Evolutionary conservation across 1,140 invertebrate genomes (phyloP).

Genomic region (Augochlora pura): DNA sequence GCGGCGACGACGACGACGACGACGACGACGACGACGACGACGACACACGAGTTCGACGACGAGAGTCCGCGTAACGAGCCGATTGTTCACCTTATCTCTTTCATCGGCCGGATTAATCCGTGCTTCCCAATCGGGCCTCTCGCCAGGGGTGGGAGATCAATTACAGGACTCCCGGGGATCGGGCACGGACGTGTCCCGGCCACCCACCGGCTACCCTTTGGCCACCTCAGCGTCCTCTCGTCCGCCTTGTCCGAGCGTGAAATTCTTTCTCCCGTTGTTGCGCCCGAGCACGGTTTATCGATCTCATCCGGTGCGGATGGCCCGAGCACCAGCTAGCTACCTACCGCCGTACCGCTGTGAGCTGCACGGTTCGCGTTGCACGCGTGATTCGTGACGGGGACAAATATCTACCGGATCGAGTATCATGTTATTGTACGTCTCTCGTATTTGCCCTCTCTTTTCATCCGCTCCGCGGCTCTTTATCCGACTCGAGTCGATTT

Average conservation of each 20-base stretch:
- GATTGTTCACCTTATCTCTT: conserved; percentile 61
- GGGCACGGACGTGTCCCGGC: no score
- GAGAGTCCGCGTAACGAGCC: conserved; percentile 50
- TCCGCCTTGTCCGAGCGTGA: conserved; percentile 4
- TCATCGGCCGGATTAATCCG: conserved; percentile 58
- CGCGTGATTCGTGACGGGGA: neutral
- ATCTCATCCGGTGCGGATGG: neutral
- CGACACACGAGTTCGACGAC: conserved; percentile 12
- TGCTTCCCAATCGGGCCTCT: conserved; percentile 28
- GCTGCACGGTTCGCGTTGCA: neutral
- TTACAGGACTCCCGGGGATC: conserved; percentile 17
- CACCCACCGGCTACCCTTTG: no score
- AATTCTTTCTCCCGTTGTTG: neutral
- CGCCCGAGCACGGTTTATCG: conserved; percentile 1
- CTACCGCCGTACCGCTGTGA: no score
- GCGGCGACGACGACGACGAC: conserved; percentile 2
- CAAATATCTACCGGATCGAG: conserved; percentile 29
- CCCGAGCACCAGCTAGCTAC: no score
- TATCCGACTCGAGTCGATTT: neutral
- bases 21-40: conserved; percentile 1
- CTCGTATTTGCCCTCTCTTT: no score
- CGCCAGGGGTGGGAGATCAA: conserved; percentile 46
- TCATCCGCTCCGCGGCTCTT: conserved; percentile 8
- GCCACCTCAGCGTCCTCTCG: neutral
- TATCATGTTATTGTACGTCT: conserved; percentile 10